A percentile compares a stretch with the other conserved stretches of the same genome.
These are phyloP conservation scores for Prunella strophiata DNA, from an alignment of 2,797 vertebrate genomes.

Conservation along the genomic window DNA sequence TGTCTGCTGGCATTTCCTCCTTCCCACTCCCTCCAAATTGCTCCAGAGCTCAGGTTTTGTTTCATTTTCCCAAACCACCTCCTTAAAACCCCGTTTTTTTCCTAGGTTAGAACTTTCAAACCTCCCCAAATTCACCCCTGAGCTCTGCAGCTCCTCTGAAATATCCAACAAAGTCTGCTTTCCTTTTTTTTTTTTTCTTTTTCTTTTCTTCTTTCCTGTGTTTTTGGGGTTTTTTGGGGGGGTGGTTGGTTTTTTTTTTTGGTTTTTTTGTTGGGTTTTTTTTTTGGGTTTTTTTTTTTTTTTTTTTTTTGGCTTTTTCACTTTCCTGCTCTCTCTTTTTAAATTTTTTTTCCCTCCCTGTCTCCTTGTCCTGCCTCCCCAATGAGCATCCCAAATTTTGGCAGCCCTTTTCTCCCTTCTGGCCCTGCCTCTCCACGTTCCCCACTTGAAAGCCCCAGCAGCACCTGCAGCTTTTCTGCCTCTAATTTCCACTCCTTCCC, in stretches of 20 bases:
- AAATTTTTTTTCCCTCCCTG: not conserved
- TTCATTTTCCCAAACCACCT: not conserved
- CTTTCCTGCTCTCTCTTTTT: too few species aligned
- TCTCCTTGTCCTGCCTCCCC: not conserved
- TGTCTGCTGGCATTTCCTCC: not conserved
- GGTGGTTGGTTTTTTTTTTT: not conserved
- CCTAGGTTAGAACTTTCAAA: not conserved
- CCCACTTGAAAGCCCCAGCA: not conserved
- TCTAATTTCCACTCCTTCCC: not conserved
- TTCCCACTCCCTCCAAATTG: not conserved
- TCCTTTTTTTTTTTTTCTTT: not conserved
- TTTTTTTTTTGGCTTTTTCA: too few species aligned
- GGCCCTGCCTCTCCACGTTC: not conserved
- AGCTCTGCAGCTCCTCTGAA: not conserved
- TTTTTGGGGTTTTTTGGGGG: too few species aligned
- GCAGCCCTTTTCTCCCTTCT: not conserved
- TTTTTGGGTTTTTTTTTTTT: not conserved
- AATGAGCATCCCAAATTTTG: not conserved
- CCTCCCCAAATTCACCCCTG: not conserved
- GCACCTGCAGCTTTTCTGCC: not conserved
- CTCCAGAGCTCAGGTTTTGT: not conserved
- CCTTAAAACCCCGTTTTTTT: not conserved
- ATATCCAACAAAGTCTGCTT: not conserved
- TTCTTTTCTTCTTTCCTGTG: too few species aligned
- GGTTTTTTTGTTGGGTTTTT: too few species aligned